Evolutionary conservation across 2,888 invertebrate species (phyloP).

Genomic region (Drosophila gaucha): DNA sequence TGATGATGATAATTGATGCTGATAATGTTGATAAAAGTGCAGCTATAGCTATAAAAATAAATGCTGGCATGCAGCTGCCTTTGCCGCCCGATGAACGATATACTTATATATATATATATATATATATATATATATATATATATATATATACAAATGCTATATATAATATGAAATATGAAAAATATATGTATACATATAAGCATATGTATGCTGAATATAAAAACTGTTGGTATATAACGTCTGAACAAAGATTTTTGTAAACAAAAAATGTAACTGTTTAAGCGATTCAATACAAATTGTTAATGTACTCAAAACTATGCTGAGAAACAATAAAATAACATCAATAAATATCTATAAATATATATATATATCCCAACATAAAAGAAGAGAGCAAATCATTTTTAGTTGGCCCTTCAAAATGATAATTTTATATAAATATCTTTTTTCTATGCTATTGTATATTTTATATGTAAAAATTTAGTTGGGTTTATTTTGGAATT

Average conservation of each 20-base stretch:
- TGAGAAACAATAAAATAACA: conserved; percentile 24
- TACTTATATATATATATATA: conserved; percentile 33
- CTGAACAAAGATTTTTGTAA: conserved; percentile 50
- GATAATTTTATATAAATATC: conserved; percentile 14
- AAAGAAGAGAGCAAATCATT: conserved; percentile 9
- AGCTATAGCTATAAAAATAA: conserved; percentile 46
- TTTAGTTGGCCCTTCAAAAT: conserved; percentile 17
- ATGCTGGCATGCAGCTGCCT: conserved; percentile 61
- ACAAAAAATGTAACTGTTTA: conserved; percentile 48
- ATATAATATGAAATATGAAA: conserved; percentile 3
- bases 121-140: conserved; percentile 25
- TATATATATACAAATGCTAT: too few relatives aligned
- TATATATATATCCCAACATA: conserved; percentile 44
- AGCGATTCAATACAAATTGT: conserved; percentile 45
- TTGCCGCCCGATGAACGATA: conserved; percentile 50
- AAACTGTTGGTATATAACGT: conserved; percentile 24
- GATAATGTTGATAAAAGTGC: conserved; percentile 44
- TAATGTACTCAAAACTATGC: conserved; percentile 63
- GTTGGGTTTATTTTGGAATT: conserved; percentile 44
- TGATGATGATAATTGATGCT: conserved; percentile 22
- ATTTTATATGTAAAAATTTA: conserved; percentile 25
- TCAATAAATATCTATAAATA: conserved; percentile 31
- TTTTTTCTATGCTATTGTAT: conserved; percentile 28
- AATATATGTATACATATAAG: conserved; percentile 44
- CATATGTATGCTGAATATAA: conserved; percentile 36